Conservation (phyloP, 92 coral and sea anemone genomes). For the Porites divaricata region DNA sequence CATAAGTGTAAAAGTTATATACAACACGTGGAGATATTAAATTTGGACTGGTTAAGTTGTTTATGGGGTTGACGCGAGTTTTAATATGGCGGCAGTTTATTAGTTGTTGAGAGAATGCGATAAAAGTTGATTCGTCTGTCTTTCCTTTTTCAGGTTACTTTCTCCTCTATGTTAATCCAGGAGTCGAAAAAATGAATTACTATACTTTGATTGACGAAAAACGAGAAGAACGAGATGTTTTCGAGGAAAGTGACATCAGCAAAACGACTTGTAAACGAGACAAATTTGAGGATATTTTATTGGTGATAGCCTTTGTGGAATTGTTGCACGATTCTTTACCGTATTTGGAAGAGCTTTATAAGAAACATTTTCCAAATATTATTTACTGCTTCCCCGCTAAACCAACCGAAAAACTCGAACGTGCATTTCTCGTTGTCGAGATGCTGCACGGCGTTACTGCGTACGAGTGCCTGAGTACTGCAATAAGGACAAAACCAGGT, state of each 20-base stretch:
- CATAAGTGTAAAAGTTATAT: no score
- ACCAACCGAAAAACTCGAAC: conserved; percentile 16
- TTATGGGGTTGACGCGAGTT: neutral
- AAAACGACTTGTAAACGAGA: conserved; percentile 6
- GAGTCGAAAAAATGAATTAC: neutral
- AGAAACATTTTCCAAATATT: conserved; percentile 63
- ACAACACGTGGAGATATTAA: no score
- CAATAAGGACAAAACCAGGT: conserved; percentile 53
- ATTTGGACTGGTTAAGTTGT: no score
- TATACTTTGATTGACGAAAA: neutral
- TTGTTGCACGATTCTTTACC: conserved; percentile 61
- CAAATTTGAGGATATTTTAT: conserved; percentile 51
- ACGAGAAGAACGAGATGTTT: conserved; percentile 14
- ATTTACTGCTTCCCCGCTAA: conserved; percentile 69
- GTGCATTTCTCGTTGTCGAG: conserved; percentile 42
- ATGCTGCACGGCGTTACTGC: conserved; percentile 75
- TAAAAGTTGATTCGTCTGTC: no score
- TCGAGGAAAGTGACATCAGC: neutral
- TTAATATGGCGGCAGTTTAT: neutral
- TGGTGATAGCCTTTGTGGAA: conserved; percentile 68
- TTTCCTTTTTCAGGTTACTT: conserved; percentile 9
- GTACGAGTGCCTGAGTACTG: conserved; percentile 84
- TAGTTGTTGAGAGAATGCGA: neutral
- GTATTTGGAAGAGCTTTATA: conserved; percentile 64
- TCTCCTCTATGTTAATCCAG: conserved; percentile 1